Percentiles rank a stretch among this genome's conserved stretches.
Conservation (phyloP, 2,888 invertebrate species). For the Bombylius major region DNA sequence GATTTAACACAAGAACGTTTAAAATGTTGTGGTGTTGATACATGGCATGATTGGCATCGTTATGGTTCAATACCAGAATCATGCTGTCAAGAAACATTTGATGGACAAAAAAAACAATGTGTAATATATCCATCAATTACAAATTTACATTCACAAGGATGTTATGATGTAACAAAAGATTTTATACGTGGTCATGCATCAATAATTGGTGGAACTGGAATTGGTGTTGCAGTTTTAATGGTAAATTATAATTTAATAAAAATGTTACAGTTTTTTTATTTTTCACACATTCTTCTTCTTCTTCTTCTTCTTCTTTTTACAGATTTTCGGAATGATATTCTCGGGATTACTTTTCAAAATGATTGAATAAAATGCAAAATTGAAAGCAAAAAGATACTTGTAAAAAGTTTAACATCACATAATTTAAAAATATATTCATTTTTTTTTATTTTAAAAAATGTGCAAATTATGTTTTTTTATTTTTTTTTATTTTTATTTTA, state of each 20-base stretch:
- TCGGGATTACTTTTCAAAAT: constrained; percentile 74
- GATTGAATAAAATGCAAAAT: constrained; percentile 46
- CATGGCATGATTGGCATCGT: constrained; percentile 69
- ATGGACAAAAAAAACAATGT: constrained; percentile 36
- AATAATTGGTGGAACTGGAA: constrained; percentile 67
- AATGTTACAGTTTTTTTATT: neutral
- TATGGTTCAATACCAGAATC: constrained; percentile 55
- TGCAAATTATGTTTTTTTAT: too few species aligned
- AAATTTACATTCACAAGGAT: constrained; percentile 55
- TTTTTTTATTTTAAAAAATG: too few species aligned
- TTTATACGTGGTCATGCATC: constrained; percentile 66
- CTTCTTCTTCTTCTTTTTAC: constrained; percentile 34
- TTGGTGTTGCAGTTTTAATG: constrained; percentile 74
- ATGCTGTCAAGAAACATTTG: constrained; percentile 55
- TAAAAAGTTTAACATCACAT: too few species aligned
- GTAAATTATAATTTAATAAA: constrained; percentile 35
- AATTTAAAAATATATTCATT: too few species aligned
- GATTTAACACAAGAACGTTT: constrained; percentile 74
- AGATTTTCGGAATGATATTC: constrained; percentile 76
- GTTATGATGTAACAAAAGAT: constrained; percentile 53
- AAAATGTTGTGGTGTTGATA: constrained; percentile 72
- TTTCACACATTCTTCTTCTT: neutral
- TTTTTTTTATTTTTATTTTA: too few species aligned
- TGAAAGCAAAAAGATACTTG: too few species aligned
- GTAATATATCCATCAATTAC: constrained; percentile 29